These are phyloP conservation scores for Caenorhabditis sp. DNA, from an alignment of 2,888 invertebrate genomes.

Conservation along the genomic window DNA sequence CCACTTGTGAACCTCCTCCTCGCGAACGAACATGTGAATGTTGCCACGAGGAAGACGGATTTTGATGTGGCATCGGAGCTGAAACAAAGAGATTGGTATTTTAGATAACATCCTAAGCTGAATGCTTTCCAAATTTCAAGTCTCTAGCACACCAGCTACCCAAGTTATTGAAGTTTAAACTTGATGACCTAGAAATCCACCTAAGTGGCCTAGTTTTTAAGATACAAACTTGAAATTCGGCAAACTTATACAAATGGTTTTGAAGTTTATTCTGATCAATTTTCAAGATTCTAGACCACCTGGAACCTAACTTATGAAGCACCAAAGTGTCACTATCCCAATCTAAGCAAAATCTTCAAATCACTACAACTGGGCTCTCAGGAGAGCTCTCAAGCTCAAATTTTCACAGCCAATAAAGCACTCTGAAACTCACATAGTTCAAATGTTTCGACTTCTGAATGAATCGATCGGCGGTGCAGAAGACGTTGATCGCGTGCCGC, in stretches of 20 bases:
- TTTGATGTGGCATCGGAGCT: slow-evolving; percentile 59
- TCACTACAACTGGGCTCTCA: background rate
- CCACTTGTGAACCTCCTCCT: slow-evolving; percentile 55
- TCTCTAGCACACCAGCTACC: background rate
- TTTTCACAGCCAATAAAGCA: background rate
- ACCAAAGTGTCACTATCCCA: too few relatives aligned
- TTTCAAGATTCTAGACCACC: background rate
- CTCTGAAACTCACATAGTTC: slow-evolving; percentile 8
- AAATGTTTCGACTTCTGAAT: background rate
- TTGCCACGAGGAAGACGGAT: slow-evolving; percentile 53
- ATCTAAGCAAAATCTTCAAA: background rate
- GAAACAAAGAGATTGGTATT: too few relatives aligned
- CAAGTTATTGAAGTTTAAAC: background rate
- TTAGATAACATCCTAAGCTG: too few relatives aligned
- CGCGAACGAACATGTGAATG: slow-evolving; percentile 50
- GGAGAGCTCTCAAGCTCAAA: background rate
- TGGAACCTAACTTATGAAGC: too few relatives aligned
- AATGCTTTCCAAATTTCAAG: background rate
- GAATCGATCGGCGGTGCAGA: slow-evolving; percentile 38
- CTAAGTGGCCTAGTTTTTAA: background rate
- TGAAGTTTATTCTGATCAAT: background rate
- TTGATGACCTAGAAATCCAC: background rate
- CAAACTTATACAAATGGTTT: background rate
- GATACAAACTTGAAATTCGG: background rate
- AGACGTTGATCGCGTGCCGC: slow-evolving; percentile 17